Evolutionary conservation across 2,888 invertebrate genomes (phyloP), one percentile per base, ranked within the genome.

Genomic region (Amphipoea lucens): DNA sequence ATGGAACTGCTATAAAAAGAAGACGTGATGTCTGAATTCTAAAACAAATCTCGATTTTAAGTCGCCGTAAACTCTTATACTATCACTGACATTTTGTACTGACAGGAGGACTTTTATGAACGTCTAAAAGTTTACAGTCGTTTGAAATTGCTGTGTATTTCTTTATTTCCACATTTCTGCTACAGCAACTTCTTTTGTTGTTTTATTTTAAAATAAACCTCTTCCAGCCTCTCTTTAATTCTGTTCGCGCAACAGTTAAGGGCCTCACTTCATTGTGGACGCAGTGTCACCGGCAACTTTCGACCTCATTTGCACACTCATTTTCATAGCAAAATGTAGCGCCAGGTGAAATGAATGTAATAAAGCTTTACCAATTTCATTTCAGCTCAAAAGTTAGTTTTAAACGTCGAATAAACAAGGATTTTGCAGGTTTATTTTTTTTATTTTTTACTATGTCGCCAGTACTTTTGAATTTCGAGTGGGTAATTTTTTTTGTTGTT

Each of bases 281-380:
- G 89, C 86, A 82, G 81, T 89, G 86, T 89, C 88, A 88, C 84
- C 87, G 82, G 81, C 85, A 92, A 93, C 91, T 91, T 91, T 91
- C 91, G 90, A 92, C 92, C 91, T 91, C 92, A 91, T 92, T 93
- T 91, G 85, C 91, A 91, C 89, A 88, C 83, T 85, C 89, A 91
- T 92, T 93, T 91, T 93, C 90, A 88, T 84, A 84, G 84, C 87
- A 89, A 83, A 91, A 90, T 90, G 88, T 87, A 88, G 86, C 88
- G 86, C 89, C 87, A 87, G 81, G 82, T 81, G 74, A 82, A 89
- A 92, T 90, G 82, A 81, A 89, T 87, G 86, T 90, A 88, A 90
- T 88, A 88, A 86, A 80, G 82, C 84, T 87, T 88, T 87, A 81
- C 85, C 83, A 86, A 86, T 89, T 88, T 80, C 77, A 81, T 88